Evolutionary conservation across 2,113 vertebrate genomes (phyloP).

Genomic region (Carettochelys insculpta): DNA sequence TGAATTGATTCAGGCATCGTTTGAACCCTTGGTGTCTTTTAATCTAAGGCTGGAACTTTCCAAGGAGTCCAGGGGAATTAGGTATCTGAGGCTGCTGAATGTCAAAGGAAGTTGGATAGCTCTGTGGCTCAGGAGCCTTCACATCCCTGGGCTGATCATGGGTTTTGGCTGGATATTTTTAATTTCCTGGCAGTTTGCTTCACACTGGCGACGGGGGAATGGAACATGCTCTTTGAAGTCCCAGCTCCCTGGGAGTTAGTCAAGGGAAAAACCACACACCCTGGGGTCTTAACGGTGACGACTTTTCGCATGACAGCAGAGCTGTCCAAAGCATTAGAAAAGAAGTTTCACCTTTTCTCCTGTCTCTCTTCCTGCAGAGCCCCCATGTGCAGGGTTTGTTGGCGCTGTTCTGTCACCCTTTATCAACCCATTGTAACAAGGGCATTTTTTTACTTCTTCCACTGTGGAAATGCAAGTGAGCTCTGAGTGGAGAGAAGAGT

Average conservation of each 20-base stretch:
- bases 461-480: neutral
- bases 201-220: neutral
- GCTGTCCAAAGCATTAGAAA: slow-evolving; percentile 30
- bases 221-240: neutral
- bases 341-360: neutral
- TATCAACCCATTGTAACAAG: neutral
- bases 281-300: neutral
- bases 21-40: neutral
- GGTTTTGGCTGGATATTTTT: neutral
- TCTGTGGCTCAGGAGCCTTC: neutral
- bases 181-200: neutral
- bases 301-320: neutral
- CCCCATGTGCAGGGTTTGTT: neutral
- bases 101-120: neutral
- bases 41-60: neutral
- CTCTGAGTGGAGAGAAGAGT: neutral
- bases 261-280: slow-evolving; percentile 4
- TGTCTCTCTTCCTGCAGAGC: neutral
- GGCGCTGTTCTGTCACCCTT: neutral
- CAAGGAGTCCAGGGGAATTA: neutral
- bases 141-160: neutral
- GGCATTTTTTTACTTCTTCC: neutral
- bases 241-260: neutral
- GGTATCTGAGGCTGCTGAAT: neutral
- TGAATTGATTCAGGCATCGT: neutral